Base-by-base conservation (phyloP, 2,888 invertebrate species). In the Diarsia brunnea region DNA sequence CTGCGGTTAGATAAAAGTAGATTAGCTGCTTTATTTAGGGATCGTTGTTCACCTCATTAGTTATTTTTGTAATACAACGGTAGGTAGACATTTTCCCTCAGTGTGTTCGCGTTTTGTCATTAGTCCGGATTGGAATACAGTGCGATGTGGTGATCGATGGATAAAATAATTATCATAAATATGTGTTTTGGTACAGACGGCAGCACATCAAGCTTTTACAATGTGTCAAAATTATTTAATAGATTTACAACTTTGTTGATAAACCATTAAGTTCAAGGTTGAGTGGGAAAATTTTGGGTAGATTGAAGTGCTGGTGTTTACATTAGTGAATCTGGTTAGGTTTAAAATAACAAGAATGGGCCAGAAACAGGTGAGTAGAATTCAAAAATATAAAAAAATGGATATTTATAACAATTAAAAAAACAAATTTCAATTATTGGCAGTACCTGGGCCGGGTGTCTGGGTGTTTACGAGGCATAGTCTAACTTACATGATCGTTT, bases 31-130 rank as follows among this genome's bases (percentile, higher is more conserved):
- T 21, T 75, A 75, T 79, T 81, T 66, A 70, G 58, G 53, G 7
- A 70, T 27, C 12, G 31, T 0, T 21, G 31, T 4, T 51, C 43
- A 81, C 38, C 76, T 75, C 81, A 66, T 69, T 65, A 60, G 53
- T 31, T 76, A 81, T 66, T 81, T 78, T 74, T 49, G 69, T 81
- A 49, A 38, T 53, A 49, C 76, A 81, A 81, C 60, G 5, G 3
- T 60, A 43, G 65, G 24, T 63, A 27, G 14, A 31, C 16, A 43
- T 68, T 81, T 82, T 82, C 53, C 79, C 58, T 72, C 27, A 60
- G 21, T 60, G 12, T 53, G 31, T 27, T 38, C 14, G 45, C 24
- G 16, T 70, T 81, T 70, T 70, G 60, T 38, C 43, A 77, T 60
- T 64, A 24, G 78, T 60, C 14, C 45, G 43, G 38, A 64, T 78